Evolutionary conservation across 2,888 invertebrate species (phyloP), one percentile per base, ranked within the genome.

Genomic region (Papilio gigon): DNA sequence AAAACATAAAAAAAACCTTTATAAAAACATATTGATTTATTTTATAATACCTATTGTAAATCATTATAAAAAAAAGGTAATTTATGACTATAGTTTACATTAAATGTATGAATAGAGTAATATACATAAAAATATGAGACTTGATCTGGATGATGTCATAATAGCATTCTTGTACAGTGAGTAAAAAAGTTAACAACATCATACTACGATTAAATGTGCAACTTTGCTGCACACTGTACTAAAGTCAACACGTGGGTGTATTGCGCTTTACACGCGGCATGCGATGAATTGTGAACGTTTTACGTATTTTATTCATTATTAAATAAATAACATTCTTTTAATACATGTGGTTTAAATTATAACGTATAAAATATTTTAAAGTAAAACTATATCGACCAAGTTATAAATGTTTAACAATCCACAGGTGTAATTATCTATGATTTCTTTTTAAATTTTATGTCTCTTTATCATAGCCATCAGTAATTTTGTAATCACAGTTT

Each of bases 391-490:
- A n/a, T n/a, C n/a, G n/a, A n/a, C n/a, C n/a, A n/a, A n/a, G 33
- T 35, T 6, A 35, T 35, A 35, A 35, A 30, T 30, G 30, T 30
- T 30, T 9, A 33, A 1, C n/a, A n/a, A n/a, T n/a, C n/a, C n/a
- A n/a, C n/a, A n/a, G n/a, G n/a, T n/a, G n/a, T n/a, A 37, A 9
- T 37, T 37, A 14, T 37, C 1, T 37, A 3, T 37, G 11, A 37
- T 17, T 8, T 42, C 17, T 42, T 8, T 42, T n/a, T 42, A 17
- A 6, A n/a, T 42, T 17, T 42, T n/a, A 27, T 58, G 42, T 58
- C 11, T 58, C n/a, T 37, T 35, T 35, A 50, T 63, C 47, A 35
- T n/a, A 50, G 33, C 35, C 35, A 22, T 64, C 64, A 30, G 53
- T 44, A n/a, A 64, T 53, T 64, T 37, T 37, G 35, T 44, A 37